Conservation (phyloP, 2,113 vertebrate species). For the Penelope pileata region DNA sequence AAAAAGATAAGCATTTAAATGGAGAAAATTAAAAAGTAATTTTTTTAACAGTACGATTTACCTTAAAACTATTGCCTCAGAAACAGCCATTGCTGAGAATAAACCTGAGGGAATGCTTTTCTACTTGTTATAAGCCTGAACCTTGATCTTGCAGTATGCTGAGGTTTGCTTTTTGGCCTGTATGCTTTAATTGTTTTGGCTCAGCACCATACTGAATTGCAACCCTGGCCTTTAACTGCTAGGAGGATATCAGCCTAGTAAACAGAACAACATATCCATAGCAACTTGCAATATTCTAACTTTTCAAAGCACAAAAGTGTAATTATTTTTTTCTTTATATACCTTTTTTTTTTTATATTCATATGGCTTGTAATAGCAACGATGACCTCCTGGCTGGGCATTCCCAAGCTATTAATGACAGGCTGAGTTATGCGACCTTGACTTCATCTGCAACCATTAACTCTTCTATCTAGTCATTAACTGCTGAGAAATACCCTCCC, state of each 20-base stretch:
- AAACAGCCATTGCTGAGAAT: constrained; percentile 12
- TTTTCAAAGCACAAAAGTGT: constrained; percentile 58
- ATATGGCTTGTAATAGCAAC: constrained; percentile 39
- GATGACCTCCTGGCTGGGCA: constrained; percentile 66
- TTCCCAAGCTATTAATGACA: constrained; percentile 64
- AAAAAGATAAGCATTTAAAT: not conserved
- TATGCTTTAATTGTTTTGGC: constrained; percentile 44
- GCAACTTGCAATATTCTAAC: constrained; percentile 47
- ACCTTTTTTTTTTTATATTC: constrained; percentile 46
- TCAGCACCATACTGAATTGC: constrained; percentile 44
- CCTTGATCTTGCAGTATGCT: constrained; percentile 29
- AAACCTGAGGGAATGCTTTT: constrained; percentile 23
- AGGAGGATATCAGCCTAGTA: constrained; percentile 17
- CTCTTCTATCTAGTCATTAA: constrained; percentile 68
- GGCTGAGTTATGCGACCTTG: constrained; percentile 61
- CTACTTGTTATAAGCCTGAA: constrained; percentile 6
- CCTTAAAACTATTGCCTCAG: not conserved
- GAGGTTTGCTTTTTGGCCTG: constrained; percentile 27
- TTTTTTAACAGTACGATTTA: not conserved
- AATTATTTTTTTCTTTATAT: constrained; percentile 54
- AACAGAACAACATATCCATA: constrained; percentile 65
- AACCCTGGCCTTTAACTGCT: constrained; percentile 36
- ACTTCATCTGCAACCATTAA: constrained; percentile 66
- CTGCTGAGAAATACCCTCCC: constrained; percentile 56
- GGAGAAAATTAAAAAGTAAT: not conserved